A percentile compares a stretch with the other conserved stretches of the same genome.
Conservation (phyloP, 1,140 invertebrate species). For the Phocides pigmalion region DNA sequence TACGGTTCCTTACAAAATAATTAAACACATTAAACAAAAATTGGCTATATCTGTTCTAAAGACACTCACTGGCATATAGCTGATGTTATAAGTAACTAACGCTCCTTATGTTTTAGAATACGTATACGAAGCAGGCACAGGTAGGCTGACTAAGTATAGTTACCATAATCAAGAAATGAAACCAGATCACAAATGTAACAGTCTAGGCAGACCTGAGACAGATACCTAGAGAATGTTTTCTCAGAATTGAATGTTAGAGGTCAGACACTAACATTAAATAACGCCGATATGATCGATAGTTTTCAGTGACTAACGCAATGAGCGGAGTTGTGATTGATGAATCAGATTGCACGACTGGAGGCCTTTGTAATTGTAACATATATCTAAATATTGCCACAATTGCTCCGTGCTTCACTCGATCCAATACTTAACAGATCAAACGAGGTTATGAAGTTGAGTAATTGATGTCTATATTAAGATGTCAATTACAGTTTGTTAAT, state of each 20-base stretch:
- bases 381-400: conserved; percentile 19
- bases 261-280: conserved; percentile 21
- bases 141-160: not conserved
- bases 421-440: conserved; percentile 7
- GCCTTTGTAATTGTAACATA: not conserved
- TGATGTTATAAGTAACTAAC: too few species aligned
- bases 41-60: too few species aligned
- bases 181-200: not conserved
- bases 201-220: conserved; percentile 1
- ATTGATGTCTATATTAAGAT: conserved; percentile 4
- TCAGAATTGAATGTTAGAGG: conserved; percentile 7
- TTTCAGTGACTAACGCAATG: conserved; percentile 19
- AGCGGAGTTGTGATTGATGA: conserved; percentile 26
- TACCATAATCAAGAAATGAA: not conserved
- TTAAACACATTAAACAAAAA: too few species aligned
- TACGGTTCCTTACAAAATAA: too few species aligned
- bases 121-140: too few species aligned
- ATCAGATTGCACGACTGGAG: conserved; percentile 19
- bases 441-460: conserved; percentile 9
- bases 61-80: too few species aligned
- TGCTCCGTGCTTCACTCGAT: conserved; percentile 1
- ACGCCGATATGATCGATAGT: conserved; percentile 23
- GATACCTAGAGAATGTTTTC: conserved; percentile 9
- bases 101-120: too few species aligned
- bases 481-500: not conserved